Base-by-base conservation (phyloP, 64 coral and sea anemone genomes). In the Orbicella faveolata region DNA sequence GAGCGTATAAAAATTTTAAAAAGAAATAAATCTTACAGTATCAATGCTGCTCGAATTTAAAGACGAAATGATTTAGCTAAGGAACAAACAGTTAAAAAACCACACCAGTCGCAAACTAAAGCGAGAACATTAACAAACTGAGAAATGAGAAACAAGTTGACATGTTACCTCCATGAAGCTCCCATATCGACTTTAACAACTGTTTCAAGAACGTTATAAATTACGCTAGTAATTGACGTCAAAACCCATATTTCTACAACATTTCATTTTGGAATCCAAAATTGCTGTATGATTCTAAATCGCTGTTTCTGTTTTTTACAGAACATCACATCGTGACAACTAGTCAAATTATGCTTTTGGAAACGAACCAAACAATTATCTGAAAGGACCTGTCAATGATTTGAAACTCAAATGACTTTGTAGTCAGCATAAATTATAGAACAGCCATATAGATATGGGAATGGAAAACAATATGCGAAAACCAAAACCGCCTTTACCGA, bases 351-450 rank as follows among this genome's bases (percentile, higher is more conserved):
- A 10, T 26, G 10, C 4, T 4, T 23, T 70, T 70, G 67, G 21
- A 70, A 70, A 10, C n/a, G n/a, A 70, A 33, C 67, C 21, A n/a
- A 25, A 26, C 67, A n/a, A 70, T 70, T 23, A 70, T 26, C 11
- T 30, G 19, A 21, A n/a, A 52, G 48, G 13, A 85, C 82, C 82
- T 85, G 82, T 73, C 65, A 68, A 13, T 20, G 10, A 23, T 39
- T 44, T 66, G 82, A 85, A 37, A 6, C 15, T 30, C 23, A 36
- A 72, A 41, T 70, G 65, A 72, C 37, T n/a, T 41, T 51, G 9
- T 48, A 72, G 52, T 85, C 82, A 17, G 65, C 63, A 85, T 85
- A 72, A 85, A 85, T 85, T 73, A 85, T 18, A 26, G 15, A n/a
- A 64, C 36, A 63, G 3, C 9, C 2, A 10, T 44, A 15, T 19